Percentiles rank a stretch among this genome's conserved stretches.
Evolutionary conservation across 2,113 vertebrate species (phyloP).

Genomic region (Centropus bengalensis): DNA sequence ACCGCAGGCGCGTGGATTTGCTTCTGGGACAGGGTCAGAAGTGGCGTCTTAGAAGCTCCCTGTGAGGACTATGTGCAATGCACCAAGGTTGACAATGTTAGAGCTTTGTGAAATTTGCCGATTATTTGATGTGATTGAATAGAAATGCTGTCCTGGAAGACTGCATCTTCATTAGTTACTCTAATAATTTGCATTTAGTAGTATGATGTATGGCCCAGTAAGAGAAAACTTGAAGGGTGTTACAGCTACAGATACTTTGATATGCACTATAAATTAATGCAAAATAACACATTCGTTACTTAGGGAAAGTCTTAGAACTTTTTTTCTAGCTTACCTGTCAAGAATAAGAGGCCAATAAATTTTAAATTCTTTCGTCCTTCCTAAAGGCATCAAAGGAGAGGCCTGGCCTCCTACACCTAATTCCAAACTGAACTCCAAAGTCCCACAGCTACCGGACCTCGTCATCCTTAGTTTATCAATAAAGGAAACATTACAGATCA

Average conservation of each 20-base stretch:
- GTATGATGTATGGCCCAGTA: not conserved
- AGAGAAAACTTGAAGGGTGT: not conserved
- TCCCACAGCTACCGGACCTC: not conserved
- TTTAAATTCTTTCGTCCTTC: not conserved
- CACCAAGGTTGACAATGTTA: not conserved
- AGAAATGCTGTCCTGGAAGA: not conserved
- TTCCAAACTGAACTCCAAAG: not conserved
- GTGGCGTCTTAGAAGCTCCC: not conserved
- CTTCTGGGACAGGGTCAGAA: not conserved
- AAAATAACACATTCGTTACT: not conserved
- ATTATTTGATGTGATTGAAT: not conserved
- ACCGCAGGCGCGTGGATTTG: not conserved
- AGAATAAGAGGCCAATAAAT: not conserved
- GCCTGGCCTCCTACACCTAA: fast-evolving
- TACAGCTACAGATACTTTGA: not conserved
- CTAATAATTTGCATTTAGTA: not conserved
- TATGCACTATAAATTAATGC: not conserved
- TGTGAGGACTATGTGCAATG: not conserved
- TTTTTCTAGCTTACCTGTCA: not conserved
- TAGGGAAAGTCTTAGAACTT: not conserved
- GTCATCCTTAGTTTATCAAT: not conserved
- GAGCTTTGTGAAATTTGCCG: not conserved
- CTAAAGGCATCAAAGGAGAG: not conserved
- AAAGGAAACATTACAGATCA: not conserved
- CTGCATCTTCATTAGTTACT: not conserved